Evolutionary conservation across 2,888 invertebrate species (phyloP).

Genomic region (Harmothoe impar): DNA sequence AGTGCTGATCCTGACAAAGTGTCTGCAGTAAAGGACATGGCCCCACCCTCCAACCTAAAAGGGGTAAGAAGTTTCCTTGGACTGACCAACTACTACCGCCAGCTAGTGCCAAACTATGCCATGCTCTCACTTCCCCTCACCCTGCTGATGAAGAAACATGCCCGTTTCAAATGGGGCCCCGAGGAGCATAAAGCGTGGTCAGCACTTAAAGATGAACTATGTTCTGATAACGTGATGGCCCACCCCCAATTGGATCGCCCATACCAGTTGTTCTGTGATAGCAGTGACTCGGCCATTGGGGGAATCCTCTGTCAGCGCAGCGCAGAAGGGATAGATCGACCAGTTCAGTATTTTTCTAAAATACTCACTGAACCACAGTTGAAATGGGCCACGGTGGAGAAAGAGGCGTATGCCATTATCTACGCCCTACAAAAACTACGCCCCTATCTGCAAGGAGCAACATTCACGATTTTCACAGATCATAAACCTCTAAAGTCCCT

Average conservation of each 20-base stretch:
- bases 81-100: slow-evolving; percentile 66
- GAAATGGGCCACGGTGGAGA: slow-evolving; percentile 53
- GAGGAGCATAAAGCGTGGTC: slow-evolving; percentile 28
- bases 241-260: not conserved
- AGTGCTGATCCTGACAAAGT: slow-evolving; percentile 66
- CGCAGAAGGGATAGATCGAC: slow-evolving; percentile 8
- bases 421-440: slow-evolving; percentile 47
- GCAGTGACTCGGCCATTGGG: slow-evolving; percentile 1
- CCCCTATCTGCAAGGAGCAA: slow-evolving; percentile 61
- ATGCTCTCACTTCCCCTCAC: slow-evolving; percentile 3
- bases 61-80: slow-evolving; percentile 65
- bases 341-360: slow-evolving; percentile 55
- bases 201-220: slow-evolving; percentile 33
- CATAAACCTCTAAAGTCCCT: slow-evolving; percentile 64
- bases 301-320: slow-evolving; percentile 32
- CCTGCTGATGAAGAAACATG: slow-evolving; percentile 9
- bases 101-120: slow-evolving; percentile 50
- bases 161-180: slow-evolving; percentile 12
- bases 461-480: slow-evolving; percentile 59
- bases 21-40: slow-evolving; percentile 52
- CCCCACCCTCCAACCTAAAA: slow-evolving; percentile 64
- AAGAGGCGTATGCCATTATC: slow-evolving; percentile 54
- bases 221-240: slow-evolving; percentile 41
- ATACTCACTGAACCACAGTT: slow-evolving; percentile 38
- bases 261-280: slow-evolving; percentile 52